Percentiles rank a stretch among this genome's conserved stretches.
Conservation (phyloP, 30 jellyfish, hydroid and myxozoan genomes). For the Pelagia noctiluca region DNA sequence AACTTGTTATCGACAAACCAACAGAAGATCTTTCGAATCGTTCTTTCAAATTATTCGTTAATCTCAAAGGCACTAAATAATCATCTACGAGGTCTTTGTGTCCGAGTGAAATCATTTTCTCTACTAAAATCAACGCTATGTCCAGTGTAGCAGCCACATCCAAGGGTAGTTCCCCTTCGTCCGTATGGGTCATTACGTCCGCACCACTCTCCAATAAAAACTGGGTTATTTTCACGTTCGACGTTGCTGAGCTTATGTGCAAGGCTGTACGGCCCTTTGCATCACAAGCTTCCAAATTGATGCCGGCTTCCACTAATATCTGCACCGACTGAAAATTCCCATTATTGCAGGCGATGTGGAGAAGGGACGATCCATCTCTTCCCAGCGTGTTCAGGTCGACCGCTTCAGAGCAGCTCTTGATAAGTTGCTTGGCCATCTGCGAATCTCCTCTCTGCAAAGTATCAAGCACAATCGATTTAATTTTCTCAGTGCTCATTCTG, state of each 20-base stretch:
- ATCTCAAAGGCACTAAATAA: conserved; percentile 39
- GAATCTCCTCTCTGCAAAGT: conserved; percentile 52
- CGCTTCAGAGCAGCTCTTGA: conserved; percentile 30
- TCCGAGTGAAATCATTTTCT: conserved; percentile 71
- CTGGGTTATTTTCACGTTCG: conserved; percentile 27
- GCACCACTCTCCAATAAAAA: conserved; percentile 70
- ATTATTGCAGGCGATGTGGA: conserved; percentile 57
- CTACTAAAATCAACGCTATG: conserved; percentile 38
- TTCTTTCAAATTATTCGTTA: conserved; percentile 20
- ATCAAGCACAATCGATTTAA: conserved; percentile 22
- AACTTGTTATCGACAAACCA: neutral
- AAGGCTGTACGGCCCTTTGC: conserved; percentile 57
- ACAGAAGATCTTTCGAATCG: too few relatives aligned
- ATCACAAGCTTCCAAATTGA: conserved; percentile 28
- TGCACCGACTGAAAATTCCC: conserved; percentile 52
- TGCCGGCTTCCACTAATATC: conserved; percentile 58
- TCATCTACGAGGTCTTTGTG: conserved; percentile 41
- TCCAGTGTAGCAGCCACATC: conserved; percentile 68
- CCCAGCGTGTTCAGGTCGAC: conserved; percentile 39
- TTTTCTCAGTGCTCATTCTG: conserved; percentile 37
- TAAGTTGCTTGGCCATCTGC: conserved; percentile 42
- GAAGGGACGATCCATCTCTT: conserved; percentile 38
- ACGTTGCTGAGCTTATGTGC: conserved; percentile 50
- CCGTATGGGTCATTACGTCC: conserved; percentile 46
- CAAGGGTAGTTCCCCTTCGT: conserved; percentile 58